These are phyloP conservation scores for Rissa tridactyla DNA, from an alignment of 2,113 vertebrate species.

Conservation along the genomic window DNA sequence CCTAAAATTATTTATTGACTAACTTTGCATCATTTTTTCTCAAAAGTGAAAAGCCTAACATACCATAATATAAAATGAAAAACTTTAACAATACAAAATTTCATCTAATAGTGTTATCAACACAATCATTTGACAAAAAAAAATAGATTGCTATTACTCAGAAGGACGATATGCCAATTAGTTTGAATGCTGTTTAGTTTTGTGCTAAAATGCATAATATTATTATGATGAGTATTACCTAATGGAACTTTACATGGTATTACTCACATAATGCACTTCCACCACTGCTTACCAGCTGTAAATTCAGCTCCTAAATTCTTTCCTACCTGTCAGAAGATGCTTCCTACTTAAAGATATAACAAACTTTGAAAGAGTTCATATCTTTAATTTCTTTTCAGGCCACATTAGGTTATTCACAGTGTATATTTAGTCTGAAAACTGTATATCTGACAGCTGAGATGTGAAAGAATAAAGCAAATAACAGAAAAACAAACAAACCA, in stretches of 20 bases:
- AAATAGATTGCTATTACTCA: background rate
- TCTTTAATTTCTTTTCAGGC: background rate
- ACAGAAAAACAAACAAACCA: background rate
- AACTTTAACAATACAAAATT: background rate
- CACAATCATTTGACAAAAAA: background rate
- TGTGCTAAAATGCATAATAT: background rate
- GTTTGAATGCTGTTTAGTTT: background rate
- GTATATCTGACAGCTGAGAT: background rate
- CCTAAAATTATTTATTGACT: background rate
- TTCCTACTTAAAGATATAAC: background rate
- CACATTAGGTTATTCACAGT: background rate
- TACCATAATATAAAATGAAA: background rate
- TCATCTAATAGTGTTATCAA: background rate
- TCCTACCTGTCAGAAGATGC: background rate
- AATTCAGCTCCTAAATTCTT: background rate
- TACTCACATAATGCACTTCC: background rate
- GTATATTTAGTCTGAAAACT: background rate
- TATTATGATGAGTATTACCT: background rate
- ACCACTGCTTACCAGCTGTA: background rate
- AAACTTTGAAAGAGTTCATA: background rate
- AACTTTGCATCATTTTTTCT: background rate
- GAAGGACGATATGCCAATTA: background rate
- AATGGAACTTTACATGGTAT: background rate
- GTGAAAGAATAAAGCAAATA: background rate
- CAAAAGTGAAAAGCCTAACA: background rate